Evolutionary conservation across 2,888 invertebrate genomes (phyloP).

Genomic region (Junonia oenone): DNA sequence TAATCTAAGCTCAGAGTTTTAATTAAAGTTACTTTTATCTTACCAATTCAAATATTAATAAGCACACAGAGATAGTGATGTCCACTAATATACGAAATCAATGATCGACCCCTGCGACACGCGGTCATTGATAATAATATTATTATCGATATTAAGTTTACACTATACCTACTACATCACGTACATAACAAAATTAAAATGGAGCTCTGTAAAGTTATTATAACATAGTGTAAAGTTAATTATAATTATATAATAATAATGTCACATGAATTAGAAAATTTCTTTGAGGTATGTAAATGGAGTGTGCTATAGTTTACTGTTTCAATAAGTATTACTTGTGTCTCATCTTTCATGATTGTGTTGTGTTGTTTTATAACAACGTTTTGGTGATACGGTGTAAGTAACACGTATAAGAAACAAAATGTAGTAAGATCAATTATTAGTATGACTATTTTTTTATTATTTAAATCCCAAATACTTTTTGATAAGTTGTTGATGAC

Average conservation of each 20-base stretch:
- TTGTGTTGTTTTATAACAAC: neutral
- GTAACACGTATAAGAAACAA: no score
- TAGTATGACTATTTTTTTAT: no score
- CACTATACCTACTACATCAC: neutral
- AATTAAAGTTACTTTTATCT: neutral
- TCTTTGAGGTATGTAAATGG: constrained; percentile 19
- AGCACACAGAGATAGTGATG: constrained; percentile 22
- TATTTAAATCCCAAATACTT: no score
- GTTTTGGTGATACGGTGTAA: neutral
- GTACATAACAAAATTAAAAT: neutral
- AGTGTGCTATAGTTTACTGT: neutral
- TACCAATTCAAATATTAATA: neutral
- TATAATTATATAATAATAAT: constrained; percentile 10
- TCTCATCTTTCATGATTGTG: no score
- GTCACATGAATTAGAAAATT: constrained; percentile 21
- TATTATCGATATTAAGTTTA: constrained; percentile 36
- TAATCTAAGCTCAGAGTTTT: neutral
- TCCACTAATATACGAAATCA: constrained; percentile 25
- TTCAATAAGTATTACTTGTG: no score
- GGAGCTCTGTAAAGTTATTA: neutral
- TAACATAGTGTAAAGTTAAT: constrained; percentile 2
- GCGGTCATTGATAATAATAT: constrained; percentile 51
- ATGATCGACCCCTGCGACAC: constrained; percentile 30
- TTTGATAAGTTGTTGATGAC: no score
- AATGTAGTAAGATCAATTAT: no score